Base-by-base conservation (phyloP, 2,888 invertebrate genomes). In the Stratiomys singularior region DNA sequence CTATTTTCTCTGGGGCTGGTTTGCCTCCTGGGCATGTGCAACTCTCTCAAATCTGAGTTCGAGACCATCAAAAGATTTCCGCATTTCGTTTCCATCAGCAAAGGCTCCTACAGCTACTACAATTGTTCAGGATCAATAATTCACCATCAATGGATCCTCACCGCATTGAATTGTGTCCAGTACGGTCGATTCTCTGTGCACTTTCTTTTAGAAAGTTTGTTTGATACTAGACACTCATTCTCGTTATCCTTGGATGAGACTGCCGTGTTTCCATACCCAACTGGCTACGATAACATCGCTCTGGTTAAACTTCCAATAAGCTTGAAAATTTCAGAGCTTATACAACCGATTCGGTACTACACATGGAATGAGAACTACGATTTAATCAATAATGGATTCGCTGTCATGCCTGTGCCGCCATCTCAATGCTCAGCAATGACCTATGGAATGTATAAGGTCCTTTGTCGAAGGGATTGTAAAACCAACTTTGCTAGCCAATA, bases 371-470 rank as follows among this genome's bases (percentile, higher is more conserved):
- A n/a, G 18, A 4, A 23, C 47, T 7, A 44, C 44, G 76, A 56
- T 18, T 18, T 72, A 30, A 11, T 78, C 13, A 58, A 72, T 5
- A 79, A 77, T 30, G 56, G 72, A 7, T 74, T 78, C 15, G 78
- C 80, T 1, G 81, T 81, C 3, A 81, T 81, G 82, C 66, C 81
- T 13, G 81, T 81, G 23, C 77, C 80, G 9, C 60, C 37, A n/a
- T 76, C 79, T 67, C 69, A 78, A 25, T 78, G 79, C 0, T 44
- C 76, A 3, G 76, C 63, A 7, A 23, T 80, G 46, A 67, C 80
- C n/a, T 82, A 81, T 30, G 81, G 81, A 0, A 56, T 79, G 63
- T 81, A 81, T 66, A 74, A 78, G 23, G 77, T 81, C n/a, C 74
- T 80, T 30, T 56, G 78, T 11, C 30, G 64, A 13, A n/a, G 67